phyloP scores from a whole-genome alignment of 2,113 vertebrate genomes.

The Cynoglossus semilaevis region DNA sequence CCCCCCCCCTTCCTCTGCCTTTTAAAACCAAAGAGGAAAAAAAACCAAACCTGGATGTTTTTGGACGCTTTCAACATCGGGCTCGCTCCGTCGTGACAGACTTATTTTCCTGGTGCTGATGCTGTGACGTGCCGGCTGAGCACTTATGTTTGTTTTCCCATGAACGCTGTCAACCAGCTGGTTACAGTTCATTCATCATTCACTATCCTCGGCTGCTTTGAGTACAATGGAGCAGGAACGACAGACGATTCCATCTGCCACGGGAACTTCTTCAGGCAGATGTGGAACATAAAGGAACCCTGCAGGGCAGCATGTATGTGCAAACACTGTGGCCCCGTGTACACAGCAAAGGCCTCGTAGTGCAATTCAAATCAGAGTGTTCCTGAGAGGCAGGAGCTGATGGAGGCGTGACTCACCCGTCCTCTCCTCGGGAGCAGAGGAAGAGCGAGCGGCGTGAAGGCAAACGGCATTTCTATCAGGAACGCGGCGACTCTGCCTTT shows the following conservation, averaged over 20 bases:
- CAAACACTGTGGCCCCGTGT: constrained; percentile 17
- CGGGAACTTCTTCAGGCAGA: constrained; percentile 5
- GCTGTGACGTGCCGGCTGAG: constrained; percentile 38
- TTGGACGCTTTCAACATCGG: constrained; percentile 26
- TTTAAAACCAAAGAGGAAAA: constrained; percentile 29
- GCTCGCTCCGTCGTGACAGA: constrained; percentile 20
- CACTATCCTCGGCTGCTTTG: constrained; percentile 13
- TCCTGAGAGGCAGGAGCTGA: constrained; percentile 39
- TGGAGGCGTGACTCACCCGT: constrained; percentile 47
- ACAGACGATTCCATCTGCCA: background rate
- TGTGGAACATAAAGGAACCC: constrained; percentile 34
- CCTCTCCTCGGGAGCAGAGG: constrained; percentile 34
- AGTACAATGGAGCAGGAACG: background rate
- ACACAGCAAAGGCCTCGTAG: constrained; percentile 18
- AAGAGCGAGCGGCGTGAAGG: constrained; percentile 39
- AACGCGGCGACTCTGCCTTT: constrained; percentile 11
- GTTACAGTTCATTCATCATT: constrained; percentile 55
- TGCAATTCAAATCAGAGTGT: constrained; percentile 34
- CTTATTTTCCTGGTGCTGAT: constrained; percentile 30
- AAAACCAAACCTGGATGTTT: constrained; percentile 17
- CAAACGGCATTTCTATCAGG: constrained; percentile 47
- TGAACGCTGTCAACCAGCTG: constrained; percentile 21
- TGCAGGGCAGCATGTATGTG: constrained; percentile 23
- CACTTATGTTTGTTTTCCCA: constrained; percentile 35
- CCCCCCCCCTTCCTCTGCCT: constrained; percentile 33